Base-by-base conservation (phyloP, 1,140 invertebrate genomes). In the Trypoxylus dichotomus region DNA sequence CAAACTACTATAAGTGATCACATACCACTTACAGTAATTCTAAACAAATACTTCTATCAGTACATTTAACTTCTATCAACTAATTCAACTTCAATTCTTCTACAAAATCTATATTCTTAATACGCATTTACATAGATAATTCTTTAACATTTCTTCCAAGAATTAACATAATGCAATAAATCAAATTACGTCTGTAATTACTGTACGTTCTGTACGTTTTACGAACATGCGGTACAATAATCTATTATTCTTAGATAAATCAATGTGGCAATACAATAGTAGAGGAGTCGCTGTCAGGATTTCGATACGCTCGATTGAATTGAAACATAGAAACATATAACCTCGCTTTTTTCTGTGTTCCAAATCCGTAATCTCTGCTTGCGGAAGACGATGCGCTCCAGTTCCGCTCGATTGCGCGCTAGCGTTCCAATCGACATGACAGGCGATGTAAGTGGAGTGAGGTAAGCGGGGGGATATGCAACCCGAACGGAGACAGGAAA, bases 381-480 rank as follows among this genome's bases (percentile, higher is more conserved):
- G 60, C 60, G 60, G 24, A 68, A 68, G 60, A 29, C 60, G 60
- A 68, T 29, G 60, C 27, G 60, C 60, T 68, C 60, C 21, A 68
- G 60, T 68, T 68, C 60, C 60, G 60, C 27, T 68, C 60, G 24
- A 29, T 27, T 68, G 60, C 60, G 24, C 60, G 3, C 19, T 10
- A 19, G n/a, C 43, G 43, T 54, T 54, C 47, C 2, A n/a, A 54
- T 54, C 47, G 47, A 54, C 47, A 19, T 19, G 5, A 54, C 47
- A n/a, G 47, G 19, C 15, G 19, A 15, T 54, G 11, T 15, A 54
- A 5, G 15, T n/a, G n/a, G 47, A 54, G 15, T n/a, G 47, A n/a
- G 15, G n/a, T 54, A 15, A 19, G 47, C 42, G 47, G 15, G 19
- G 47, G 15, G 47, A 8, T 37, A n/a, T 19, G 47, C 15, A 54